Conservation (phyloP, 2,113 vertebrate genomes). For the Oryzias woworae region DNA sequence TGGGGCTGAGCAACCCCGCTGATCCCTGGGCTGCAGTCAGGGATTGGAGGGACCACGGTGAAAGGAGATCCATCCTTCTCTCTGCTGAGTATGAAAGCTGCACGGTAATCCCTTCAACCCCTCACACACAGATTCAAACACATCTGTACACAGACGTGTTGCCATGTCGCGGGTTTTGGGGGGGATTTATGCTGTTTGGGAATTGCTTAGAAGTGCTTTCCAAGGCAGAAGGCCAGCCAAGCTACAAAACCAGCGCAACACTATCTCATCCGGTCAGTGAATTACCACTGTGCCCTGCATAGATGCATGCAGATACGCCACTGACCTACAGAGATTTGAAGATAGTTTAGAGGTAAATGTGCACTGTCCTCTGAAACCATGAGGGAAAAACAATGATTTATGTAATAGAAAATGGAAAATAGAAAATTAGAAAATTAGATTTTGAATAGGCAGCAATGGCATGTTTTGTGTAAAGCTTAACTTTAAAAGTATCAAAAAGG, state of each 20-base stretch:
- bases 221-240: slow-evolving; percentile 58
- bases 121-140: slow-evolving; percentile 35
- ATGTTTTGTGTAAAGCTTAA: no score
- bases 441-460: no score
- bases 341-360: slow-evolving; percentile 3
- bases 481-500: no score
- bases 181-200: slow-evolving; percentile 71
- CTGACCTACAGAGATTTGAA: slow-evolving; percentile 15
- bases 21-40: slow-evolving; percentile 59
- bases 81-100: slow-evolving; percentile 67
- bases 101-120: slow-evolving; percentile 65
- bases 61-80: slow-evolving; percentile 63
- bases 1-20: slow-evolving; percentile 56
- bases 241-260: slow-evolving; percentile 39
- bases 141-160: slow-evolving; percentile 26
- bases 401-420: slow-evolving; percentile 7
- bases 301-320: slow-evolving; percentile 19
- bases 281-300: slow-evolving; percentile 31
- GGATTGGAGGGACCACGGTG: slow-evolving; percentile 54
- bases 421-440: neutral
- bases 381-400: neutral
- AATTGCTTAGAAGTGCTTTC: slow-evolving; percentile 74
- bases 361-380: slow-evolving; percentile 2
- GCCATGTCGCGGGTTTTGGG: slow-evolving; percentile 51
- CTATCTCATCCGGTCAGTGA: slow-evolving; percentile 43